phyloP scores from a whole-genome alignment of 1,140 invertebrate genomes.

The Lysiphlebus fabarum region DNA sequence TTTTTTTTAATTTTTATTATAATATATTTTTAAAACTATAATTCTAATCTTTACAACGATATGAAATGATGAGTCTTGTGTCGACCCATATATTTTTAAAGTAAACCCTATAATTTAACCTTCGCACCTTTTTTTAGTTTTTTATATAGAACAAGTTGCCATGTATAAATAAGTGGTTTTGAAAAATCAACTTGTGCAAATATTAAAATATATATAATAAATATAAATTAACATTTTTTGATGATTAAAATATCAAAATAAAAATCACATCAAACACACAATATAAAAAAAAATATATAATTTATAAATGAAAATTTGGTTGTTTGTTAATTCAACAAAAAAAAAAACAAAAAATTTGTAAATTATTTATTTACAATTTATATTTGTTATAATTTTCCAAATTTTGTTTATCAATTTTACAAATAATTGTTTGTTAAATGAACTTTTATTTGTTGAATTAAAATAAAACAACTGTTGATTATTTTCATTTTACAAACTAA shows the following conservation, averaged over 20 bases:
- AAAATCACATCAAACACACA: no score
- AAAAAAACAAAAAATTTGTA: no score
- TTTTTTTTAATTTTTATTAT: constrained; percentile 2
- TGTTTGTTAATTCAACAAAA: no score
- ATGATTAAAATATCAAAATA: constrained; percentile 10
- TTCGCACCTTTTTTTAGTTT: constrained; percentile 24
- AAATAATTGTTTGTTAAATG: no score
- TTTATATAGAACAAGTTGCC: constrained; percentile 22
- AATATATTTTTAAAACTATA: constrained; percentile 17
- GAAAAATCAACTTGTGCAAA: constrained; percentile 24
- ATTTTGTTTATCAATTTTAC: no score
- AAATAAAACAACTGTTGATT: no score
- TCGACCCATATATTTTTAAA: constrained; percentile 23
- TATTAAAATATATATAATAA: constrained; percentile 21
- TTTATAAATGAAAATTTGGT: no score
- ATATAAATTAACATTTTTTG: constrained; percentile 10
- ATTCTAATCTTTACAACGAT: constrained; percentile 23
- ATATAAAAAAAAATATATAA: no score
- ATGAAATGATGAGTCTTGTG: constrained; percentile 16
- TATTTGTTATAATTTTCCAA: no score
- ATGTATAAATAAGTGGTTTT: constrained; percentile 25
- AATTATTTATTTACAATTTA: no score
- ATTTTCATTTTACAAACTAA: no score
- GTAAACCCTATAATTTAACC: constrained; percentile 24
- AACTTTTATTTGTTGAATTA: no score